These are phyloP conservation scores for Eira barbara DNA, from an alignment of 2,113 vertebrate genomes.

Conservation along the genomic window DNA sequence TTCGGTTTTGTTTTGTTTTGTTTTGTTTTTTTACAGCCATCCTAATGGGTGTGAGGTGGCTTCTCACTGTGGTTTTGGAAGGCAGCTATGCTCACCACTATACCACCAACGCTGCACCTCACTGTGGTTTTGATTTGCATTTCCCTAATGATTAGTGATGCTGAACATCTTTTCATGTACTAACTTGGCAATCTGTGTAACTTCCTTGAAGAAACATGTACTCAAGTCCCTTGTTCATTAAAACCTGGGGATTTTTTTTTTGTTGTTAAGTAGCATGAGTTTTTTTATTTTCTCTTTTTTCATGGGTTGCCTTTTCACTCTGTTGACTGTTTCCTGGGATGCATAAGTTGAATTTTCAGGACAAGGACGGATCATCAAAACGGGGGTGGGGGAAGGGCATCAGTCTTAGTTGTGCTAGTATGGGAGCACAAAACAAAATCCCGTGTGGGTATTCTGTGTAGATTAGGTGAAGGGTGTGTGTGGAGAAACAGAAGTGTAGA, in stretches of 20 bases:
- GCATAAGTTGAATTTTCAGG: background rate
- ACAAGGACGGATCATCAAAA: background rate
- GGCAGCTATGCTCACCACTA: constrained; percentile 89
- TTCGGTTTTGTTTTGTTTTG: no score
- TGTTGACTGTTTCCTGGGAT: background rate
- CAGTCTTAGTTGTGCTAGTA: background rate
- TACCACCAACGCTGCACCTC: constrained; percentile 82
- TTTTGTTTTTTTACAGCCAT: no score
- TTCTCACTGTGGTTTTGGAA: constrained; percentile 75
- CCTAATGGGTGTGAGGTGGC: no score
- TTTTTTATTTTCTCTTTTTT: background rate
- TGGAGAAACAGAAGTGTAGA: background rate
- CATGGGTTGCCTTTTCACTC: background rate
- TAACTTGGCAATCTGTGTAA: background rate
- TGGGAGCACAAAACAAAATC: background rate
- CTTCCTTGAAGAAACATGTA: background rate
- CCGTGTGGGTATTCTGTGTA: background rate
- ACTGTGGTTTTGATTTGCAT: no score
- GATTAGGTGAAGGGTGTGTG: background rate
- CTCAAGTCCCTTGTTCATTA: background rate
- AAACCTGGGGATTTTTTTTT: background rate
- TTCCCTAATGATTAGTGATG: background rate
- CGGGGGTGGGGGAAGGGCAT: background rate
- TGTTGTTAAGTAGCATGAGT: background rate
- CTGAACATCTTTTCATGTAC: background rate